Evolutionary conservation across 2,888 invertebrate species (phyloP), one percentile per base, ranked within the genome.

Genomic region (Drosophila meridionalis): DNA sequence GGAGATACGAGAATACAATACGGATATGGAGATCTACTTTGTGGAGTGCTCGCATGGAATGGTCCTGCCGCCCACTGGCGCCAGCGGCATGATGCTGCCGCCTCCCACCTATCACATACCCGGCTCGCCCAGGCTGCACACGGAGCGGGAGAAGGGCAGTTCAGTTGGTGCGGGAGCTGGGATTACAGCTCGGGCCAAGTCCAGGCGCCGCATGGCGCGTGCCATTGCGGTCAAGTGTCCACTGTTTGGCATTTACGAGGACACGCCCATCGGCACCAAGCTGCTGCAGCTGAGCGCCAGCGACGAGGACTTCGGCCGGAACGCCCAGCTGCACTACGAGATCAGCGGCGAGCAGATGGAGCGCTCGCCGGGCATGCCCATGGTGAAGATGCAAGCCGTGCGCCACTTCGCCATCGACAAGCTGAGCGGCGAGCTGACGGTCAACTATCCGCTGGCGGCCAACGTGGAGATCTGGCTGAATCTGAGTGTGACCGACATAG

Each of bases 391-490:
- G 3, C 80, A 77, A 0, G 69, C 85, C 3, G 96, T 82, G 0
- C 95, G 93, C 0, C 88, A 90, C 67, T 97, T 97, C 91, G 95
- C 95, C 56, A 95, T 97, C 32, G 96, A 97, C 89, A 94, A 96
- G 81, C 93, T 94, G 77, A 95, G 95, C n/a, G 97, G 97, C 0
- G 96, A 97, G 90, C 93, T 97, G 3, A 94, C 95, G 30, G 95
- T 97, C 0, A 95, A 96, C 11, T 95, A 96, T 88, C 94, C 94
- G 0, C 93, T 97, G 48, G 95, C 96, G 0, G 95, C 97, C 0
- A 97, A 97, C 91, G 95, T 95, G 0, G 96, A 97, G 90, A 96
- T 97, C 76, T 94, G 95, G 66, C 92, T 98, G 4, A 96, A 97
- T 83, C 94, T 97, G 5, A 95, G 96, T 0, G 97, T 97, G 1